Base-by-base conservation (phyloP, 2,113 vertebrate species). In the Macquaria australasica region DNA sequence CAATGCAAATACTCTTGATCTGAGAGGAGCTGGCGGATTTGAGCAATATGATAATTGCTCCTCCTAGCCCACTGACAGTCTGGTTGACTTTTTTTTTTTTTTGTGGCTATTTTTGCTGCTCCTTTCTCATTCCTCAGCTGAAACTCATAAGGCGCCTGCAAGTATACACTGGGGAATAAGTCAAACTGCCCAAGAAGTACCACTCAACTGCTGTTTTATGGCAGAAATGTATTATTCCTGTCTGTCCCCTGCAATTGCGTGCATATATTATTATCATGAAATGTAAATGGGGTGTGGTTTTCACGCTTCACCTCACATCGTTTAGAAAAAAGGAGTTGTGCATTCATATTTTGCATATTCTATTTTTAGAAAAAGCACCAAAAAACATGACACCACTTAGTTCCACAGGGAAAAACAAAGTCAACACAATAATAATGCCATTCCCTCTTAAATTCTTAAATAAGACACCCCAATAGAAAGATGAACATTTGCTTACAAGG, bases 1-100 rank as follows among this genome's bases (percentile, higher is more conserved):
- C 87, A 87, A 92, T 79, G 81, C 87, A 93, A 92, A 94, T 82
- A 90, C 83, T 81, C 85, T 85, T 85, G 77, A 87, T 90, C 81
- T 75, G 80, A 90, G 87, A 89, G 86, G 76, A 64, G 77, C 83
- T 74, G 77, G 68, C 51, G 64, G 77, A 88, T 88, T 91, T 82
- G 76, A 84, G 83, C 79, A 75, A 87, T 84, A 82, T 92, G 87
- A 87, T 93, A 90, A 93, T 88, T 85, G 69, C 80, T 81, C 64
- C 75, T 75, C 71, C 72, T 34, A 34, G 45, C 50, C 63, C 77
- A 75, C 60, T 45, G 69, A 77, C 77, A 56, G 59, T 48, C 31
- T 25, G 31, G 39, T n/a, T 45, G 12, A 16, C 15, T 1, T 78
- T 1, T 78, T 72, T 70, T 63, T 16, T 1, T 78, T 1, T 78